Percentiles rank a stretch among this genome's conserved stretches.
These are phyloP conservation scores for Pseudomyrmex sp. DNA, from an alignment of 1,140 invertebrate species.

Conservation along the genomic window DNA sequence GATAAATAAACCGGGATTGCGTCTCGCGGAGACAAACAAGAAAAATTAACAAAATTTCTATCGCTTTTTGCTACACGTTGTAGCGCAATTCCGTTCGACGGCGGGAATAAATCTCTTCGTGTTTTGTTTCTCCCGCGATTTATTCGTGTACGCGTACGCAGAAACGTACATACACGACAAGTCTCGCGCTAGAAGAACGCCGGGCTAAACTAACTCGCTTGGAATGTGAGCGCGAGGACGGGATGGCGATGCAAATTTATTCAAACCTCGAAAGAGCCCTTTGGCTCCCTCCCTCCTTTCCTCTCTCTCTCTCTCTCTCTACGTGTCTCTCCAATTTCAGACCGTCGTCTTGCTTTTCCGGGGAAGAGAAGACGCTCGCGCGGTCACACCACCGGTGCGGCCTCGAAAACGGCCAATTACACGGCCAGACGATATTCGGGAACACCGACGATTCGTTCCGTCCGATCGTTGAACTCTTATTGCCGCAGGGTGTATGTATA, in stretches of 20 bases:
- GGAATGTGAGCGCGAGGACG: conserved; percentile 64
- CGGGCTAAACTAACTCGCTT: conserved; percentile 62
- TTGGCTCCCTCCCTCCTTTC: conserved; percentile 41
- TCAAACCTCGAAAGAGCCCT: conserved; percentile 64
- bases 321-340: conserved; percentile 22
- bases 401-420: conserved; percentile 37
- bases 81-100: not conserved
- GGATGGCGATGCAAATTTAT: conserved; percentile 69
- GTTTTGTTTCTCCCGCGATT: not conserved
- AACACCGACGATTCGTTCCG: conserved; percentile 62
- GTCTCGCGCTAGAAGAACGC: conserved; percentile 61
- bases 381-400: conserved; percentile 25
- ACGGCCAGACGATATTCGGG: conserved; percentile 32
- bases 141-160: not conserved
- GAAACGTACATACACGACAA: conserved; percentile 38
- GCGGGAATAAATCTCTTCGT: conserved; percentile 1
- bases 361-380: conserved; percentile 43
- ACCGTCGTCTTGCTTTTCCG: conserved; percentile 47
- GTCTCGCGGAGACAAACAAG: no score
- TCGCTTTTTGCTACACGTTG: not conserved
- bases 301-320: not conserved
- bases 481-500: not conserved
- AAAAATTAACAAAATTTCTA: no score
- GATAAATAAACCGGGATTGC: no score
- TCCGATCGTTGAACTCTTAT: conserved; percentile 48